These are phyloP conservation scores for Terebella lapidaria DNA, from an alignment of 2,888 invertebrate species.

Conservation along the genomic window DNA sequence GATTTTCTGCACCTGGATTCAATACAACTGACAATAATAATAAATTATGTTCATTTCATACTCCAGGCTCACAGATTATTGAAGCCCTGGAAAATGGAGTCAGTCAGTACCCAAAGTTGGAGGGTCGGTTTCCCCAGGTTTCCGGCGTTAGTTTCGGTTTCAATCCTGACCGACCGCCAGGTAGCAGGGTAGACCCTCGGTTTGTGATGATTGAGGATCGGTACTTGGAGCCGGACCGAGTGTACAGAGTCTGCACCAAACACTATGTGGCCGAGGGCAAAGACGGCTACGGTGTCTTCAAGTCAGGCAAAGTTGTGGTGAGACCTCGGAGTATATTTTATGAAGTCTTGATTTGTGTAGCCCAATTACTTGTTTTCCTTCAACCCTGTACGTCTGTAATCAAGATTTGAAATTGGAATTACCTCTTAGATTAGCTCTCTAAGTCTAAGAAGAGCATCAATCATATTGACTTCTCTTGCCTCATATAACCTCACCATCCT, in stretches of 20 bases:
- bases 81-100: slow-evolving; percentile 79
- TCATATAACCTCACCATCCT: too few species aligned
- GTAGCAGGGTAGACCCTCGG: slow-evolving; percentile 65
- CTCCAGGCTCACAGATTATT: slow-evolving; percentile 56
- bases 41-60: too few species aligned
- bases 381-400: too few species aligned
- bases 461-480: too few species aligned
- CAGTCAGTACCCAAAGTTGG: slow-evolving; percentile 77
- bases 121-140: slow-evolving; percentile 84
- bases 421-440: too few species aligned
- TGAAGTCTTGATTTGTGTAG: too few species aligned
- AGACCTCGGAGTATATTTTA: too few species aligned
- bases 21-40: too few species aligned
- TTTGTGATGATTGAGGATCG: slow-evolving; percentile 81
- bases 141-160: slow-evolving; percentile 58
- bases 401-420: too few species aligned
- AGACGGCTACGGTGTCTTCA: slow-evolving; percentile 80
- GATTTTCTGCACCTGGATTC: too few species aligned
- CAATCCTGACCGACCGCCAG: slow-evolving; percentile 61
- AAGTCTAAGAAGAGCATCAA: too few species aligned
- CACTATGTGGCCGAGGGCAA: slow-evolving; percentile 74
- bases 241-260: slow-evolving; percentile 76
- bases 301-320: slow-evolving; percentile 70
- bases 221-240: slow-evolving; percentile 64
- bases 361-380: too few species aligned